Percentiles rank a stretch among this genome's conserved stretches.
Evolutionary conservation across 2,888 invertebrate genomes (phyloP).

Genomic region (Dione vanillae): DNA sequence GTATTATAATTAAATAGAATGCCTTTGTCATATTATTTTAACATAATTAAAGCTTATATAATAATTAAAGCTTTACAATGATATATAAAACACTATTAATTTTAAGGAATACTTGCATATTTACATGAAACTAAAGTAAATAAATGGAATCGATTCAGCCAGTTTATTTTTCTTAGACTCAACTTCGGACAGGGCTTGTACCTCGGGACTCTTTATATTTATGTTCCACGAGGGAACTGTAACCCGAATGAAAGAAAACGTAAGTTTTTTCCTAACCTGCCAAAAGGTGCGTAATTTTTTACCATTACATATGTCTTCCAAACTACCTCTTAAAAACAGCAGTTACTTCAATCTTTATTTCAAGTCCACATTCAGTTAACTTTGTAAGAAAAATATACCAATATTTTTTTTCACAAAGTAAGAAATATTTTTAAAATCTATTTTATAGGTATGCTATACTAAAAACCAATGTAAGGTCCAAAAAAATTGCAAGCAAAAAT

Average conservation of each 20-base stretch:
- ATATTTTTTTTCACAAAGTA: neutral
- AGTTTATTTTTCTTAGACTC: slow-evolving; percentile 42
- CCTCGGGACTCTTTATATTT: slow-evolving; percentile 45
- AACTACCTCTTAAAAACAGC: slow-evolving; percentile 21
- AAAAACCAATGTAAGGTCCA: neutral
- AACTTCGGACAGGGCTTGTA: slow-evolving; percentile 43
- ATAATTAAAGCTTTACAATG: neutral
- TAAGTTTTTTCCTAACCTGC: slow-evolving; percentile 42
- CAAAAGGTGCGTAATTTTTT: slow-evolving; percentile 44
- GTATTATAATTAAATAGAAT: slow-evolving; percentile 11
- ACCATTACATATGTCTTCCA: slow-evolving; percentile 34
- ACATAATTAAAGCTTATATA: neutral
- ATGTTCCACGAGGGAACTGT: slow-evolving; percentile 46
- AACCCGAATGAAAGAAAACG: slow-evolving; percentile 42
- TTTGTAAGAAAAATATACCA: neutral
- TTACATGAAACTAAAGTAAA: slow-evolving; percentile 37
- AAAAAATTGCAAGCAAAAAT: slow-evolving; percentile 25
- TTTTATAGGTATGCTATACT: neutral
- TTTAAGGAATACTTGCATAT: slow-evolving; percentile 23
- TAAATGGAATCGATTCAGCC: slow-evolving; percentile 42
- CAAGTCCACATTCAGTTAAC: neutral
- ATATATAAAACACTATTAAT: neutral
- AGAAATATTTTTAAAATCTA: neutral
- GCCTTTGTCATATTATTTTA: slow-evolving; percentile 5
- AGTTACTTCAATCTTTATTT: slow-evolving; percentile 14